phyloP scores from a whole-genome alignment of 1,140 invertebrate genomes.

The Geopemphigus sp. region DNA sequence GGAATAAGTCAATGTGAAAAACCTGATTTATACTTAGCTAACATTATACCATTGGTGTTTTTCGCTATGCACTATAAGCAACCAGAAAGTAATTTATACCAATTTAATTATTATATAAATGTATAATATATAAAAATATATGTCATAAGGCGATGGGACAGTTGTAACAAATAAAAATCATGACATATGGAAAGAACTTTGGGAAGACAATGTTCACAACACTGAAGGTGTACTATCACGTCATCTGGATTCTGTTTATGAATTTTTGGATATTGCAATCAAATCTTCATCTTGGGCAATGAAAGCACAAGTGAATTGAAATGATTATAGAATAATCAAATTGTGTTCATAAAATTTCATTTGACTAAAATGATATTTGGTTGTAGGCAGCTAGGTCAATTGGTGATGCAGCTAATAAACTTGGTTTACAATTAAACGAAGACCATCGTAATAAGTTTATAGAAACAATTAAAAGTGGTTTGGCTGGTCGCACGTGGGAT shows the following conservation, averaged over 20 bases:
- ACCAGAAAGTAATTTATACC: conserved; percentile 55
- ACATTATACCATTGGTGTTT: conserved; percentile 79
- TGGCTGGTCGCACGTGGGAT: conserved; percentile 83
- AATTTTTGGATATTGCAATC: conserved; percentile 67
- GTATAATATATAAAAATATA: neutral
- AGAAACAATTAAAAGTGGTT: conserved; percentile 66
- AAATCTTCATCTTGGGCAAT: conserved; percentile 81
- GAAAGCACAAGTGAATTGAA: conserved; percentile 68
- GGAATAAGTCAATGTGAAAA: conserved; percentile 46
- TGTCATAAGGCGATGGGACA: neutral
- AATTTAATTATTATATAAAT: neutral
- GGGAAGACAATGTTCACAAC: conserved; percentile 82
- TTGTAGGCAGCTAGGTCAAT: conserved; percentile 74
- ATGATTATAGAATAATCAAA: neutral
- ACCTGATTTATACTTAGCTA: conserved; percentile 50
- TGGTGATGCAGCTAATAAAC: conserved; percentile 72
- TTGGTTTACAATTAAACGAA: conserved; percentile 67
- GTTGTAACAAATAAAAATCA: neutral
- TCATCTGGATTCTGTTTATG: conserved; percentile 72
- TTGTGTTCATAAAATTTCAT: neutral
- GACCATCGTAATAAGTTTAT: conserved; percentile 67
- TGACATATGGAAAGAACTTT: conserved; percentile 82
- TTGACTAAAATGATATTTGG: conserved; percentile 2
- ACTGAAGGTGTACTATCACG: conserved; percentile 77
- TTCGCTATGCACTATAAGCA: conserved; percentile 73